These are phyloP conservation scores for Bostrychus sinensis DNA, from an alignment of 2,113 vertebrate genomes.

Conservation along the genomic window DNA sequence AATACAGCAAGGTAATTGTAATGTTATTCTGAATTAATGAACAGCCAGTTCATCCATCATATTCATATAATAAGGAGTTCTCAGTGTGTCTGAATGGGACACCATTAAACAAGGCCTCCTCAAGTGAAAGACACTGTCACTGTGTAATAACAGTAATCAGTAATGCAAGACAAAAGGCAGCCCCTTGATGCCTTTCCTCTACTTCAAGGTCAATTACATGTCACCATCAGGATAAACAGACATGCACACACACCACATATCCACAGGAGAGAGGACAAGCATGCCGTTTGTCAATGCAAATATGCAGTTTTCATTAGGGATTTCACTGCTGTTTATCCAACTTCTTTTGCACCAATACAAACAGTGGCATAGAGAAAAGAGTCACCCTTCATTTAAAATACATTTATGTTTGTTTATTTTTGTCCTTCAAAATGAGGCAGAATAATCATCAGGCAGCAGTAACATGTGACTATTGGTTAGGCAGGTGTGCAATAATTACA, in stretches of 20 bases:
- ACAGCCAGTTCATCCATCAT: conserved; percentile 8
- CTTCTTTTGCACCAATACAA: conserved; percentile 27
- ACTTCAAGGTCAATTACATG: conserved; percentile 59
- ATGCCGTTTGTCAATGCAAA: conserved; percentile 53
- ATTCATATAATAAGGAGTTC: conserved; percentile 2
- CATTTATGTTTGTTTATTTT: neutral
- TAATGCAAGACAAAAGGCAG: conserved; percentile 35
- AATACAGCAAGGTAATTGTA: neutral
- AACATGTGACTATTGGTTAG: conserved; percentile 21
- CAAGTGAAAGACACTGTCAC: neutral
- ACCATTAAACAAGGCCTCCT: neutral
- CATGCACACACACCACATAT: conserved; percentile 21
- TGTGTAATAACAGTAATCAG: conserved; percentile 7
- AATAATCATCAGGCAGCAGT: conserved; percentile 12
- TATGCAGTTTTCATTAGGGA: conserved; percentile 30
- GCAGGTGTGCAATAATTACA: conserved; percentile 58
- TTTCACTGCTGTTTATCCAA: conserved; percentile 29
- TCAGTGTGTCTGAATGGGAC: conserved; percentile 8
- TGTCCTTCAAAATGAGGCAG: conserved; percentile 15
- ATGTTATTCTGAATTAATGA: conserved; percentile 10
- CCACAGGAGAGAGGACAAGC: conserved; percentile 34
- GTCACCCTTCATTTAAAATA: neutral
- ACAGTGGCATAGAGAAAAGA: neutral
- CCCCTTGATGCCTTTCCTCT: conserved; percentile 41
- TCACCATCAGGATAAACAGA: conserved; percentile 49